Base-by-base conservation (phyloP, 2,888 invertebrate genomes). In the Ptychoptera albimana region DNA sequence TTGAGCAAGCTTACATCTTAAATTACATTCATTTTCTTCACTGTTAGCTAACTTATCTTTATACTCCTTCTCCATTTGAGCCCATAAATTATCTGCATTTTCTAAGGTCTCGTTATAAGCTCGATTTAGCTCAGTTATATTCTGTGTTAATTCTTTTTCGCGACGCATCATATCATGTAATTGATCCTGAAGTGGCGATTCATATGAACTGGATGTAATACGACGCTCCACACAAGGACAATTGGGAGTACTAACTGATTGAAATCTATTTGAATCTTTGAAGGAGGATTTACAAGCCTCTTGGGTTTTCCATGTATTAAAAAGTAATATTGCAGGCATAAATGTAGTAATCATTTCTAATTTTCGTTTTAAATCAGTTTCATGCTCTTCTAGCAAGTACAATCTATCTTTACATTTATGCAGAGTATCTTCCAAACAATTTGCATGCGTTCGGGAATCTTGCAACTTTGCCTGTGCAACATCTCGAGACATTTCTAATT, bases 71-170 rank as follows among this genome's bases (percentile, higher is more conserved):
- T 77, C 79, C 69, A 79, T 71, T 53, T 78, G 77, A 0, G 75
- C 73, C 75, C 80, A 80, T 63, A 79, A 73, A 47, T 79, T 75
- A 49, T 82, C 81, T 0, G 80, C 79, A 46, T 79, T 75, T 45
- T 79, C 77, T 55, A 83, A 59, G 53, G 80, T 80, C 55, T 78
- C 76, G 53, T 79, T 69, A 54, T 82, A 82, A 0, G 79, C 75
- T 2, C 74, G 65, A 56, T 77, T 77, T 47, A 81, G 64, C 32
- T 73, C 72, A 39, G 74, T 68, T 48, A 61, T 70, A 60, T 56
- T 61, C 49, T 51, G 58, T 35, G 59, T 61, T 39, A 64, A 51
- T 39, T 53, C 50, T 12, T 48, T 48, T 44, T 53, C 53, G 3
- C 53, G 50, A 1, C 45, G 37, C 34, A 49, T 45, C 4, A 50